Conservation (phyloP, 2,797 vertebrate genomes). For the Ceryle rudis region DNA sequence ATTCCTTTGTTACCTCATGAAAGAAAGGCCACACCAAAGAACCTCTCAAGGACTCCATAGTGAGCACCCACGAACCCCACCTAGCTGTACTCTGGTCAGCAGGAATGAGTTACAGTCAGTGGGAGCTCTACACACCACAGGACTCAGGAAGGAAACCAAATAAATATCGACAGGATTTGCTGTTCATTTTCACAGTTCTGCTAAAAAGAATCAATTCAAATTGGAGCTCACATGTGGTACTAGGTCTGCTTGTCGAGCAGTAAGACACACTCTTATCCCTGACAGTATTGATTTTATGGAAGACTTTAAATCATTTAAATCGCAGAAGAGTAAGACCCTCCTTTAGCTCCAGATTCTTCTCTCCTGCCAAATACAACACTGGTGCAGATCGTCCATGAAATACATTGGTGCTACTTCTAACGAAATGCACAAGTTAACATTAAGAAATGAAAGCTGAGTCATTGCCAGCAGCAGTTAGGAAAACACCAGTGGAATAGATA, state of each 20-base stretch:
- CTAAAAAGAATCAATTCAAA: background rate
- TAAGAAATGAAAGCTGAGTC: background rate
- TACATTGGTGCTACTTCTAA: background rate
- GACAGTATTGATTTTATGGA: background rate
- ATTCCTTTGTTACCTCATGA: background rate
- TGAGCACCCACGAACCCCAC: background rate
- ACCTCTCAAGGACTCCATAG: fast-evolving
- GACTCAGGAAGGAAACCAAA: background rate
- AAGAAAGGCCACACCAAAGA: background rate
- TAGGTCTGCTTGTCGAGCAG: background rate
- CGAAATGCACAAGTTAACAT: background rate
- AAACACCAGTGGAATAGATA: background rate
- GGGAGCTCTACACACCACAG: background rate
- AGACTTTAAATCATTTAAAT: background rate
- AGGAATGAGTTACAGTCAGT: background rate
- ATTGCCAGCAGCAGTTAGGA: background rate
- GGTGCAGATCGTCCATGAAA: background rate
- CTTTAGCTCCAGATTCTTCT: background rate
- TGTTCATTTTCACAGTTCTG: background rate
- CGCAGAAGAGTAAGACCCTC: background rate
- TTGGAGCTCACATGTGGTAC: background rate
- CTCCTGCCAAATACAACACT: background rate
- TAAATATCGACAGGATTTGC: background rate
- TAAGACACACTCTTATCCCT: background rate
- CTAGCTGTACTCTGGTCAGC: background rate